Evolutionary conservation across 2,113 vertebrate genomes (phyloP).

Genomic region (Anoura caudifer): DNA sequence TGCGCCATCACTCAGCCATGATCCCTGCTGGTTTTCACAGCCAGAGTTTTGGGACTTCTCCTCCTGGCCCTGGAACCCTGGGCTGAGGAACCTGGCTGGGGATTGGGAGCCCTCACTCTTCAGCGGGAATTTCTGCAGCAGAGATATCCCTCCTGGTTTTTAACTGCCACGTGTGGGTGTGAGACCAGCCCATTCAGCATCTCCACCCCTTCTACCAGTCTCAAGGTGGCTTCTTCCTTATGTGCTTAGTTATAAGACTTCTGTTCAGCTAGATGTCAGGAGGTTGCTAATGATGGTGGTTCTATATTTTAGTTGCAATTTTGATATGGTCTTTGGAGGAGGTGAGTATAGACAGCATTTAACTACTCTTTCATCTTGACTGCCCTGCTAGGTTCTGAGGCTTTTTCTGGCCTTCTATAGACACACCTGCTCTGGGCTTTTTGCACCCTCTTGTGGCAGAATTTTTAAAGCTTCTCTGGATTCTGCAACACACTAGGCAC

Average conservation of each 20-base stretch:
- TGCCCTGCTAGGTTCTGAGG: not conserved
- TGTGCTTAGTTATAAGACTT: not conserved
- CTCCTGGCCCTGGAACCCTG: not conserved
- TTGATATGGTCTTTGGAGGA: not conserved
- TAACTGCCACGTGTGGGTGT: not conserved
- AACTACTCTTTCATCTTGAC: not conserved
- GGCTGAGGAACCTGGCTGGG: not conserved
- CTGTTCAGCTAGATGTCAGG: not conserved
- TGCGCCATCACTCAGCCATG: not conserved
- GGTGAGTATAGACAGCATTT: not conserved
- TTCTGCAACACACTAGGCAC: not conserved
- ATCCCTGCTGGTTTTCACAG: not conserved
- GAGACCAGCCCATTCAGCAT: not conserved
- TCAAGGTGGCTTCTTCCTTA: not conserved
- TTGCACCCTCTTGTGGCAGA: not conserved
- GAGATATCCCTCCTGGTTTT: not conserved
- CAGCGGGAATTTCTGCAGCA: not conserved
- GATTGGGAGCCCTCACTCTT: not conserved
- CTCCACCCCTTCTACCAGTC: not conserved
- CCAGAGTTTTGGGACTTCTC: not conserved
- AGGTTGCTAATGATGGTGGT: not conserved
- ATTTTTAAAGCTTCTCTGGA: not conserved
- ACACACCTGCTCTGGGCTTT: not conserved
- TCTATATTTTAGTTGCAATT: not conserved
- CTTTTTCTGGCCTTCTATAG: not conserved